phyloP scores from a whole-genome alignment of 2,888 invertebrate species.

The Sphaeridia pumilis region DNA sequence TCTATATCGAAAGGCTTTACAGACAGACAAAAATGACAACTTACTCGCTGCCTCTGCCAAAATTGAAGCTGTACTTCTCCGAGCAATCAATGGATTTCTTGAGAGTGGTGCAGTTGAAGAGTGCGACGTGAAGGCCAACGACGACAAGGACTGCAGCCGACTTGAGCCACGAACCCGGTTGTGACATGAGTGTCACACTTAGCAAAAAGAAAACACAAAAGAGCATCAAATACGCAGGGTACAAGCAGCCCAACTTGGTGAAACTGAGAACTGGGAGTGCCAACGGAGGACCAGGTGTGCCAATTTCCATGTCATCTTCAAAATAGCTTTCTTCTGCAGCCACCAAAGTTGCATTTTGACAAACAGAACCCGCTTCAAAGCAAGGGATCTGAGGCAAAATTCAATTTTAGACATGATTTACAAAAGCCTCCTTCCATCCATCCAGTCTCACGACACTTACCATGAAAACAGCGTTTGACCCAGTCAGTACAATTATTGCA shows the following conservation, averaged over 20 bases:
- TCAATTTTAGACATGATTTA: background rate
- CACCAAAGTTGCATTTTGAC: constrained; percentile 17
- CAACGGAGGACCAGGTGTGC: constrained; percentile 27
- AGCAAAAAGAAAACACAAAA: constrained; percentile 57
- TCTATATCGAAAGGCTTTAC: too few species aligned
- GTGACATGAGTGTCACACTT: constrained; percentile 57
- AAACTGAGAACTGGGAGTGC: constrained; percentile 29
- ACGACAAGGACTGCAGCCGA: constrained; percentile 52
- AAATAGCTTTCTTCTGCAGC: too few species aligned
- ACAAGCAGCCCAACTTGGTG: constrained; percentile 44
- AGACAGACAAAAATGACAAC: too few species aligned
- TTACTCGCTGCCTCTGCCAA: constrained; percentile 40
- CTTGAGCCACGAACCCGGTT: constrained; percentile 58
- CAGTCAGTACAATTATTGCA: constrained; percentile 48
- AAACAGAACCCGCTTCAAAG: constrained; percentile 23
- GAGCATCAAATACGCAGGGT: constrained; percentile 62
- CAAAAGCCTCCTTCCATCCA: background rate
- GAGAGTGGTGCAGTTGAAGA: constrained; percentile 28
- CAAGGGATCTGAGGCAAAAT: constrained; percentile 29
- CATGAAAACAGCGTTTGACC: constrained; percentile 51
- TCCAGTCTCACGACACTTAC: too few species aligned
- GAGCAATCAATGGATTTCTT: constrained; percentile 31
- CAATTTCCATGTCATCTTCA: constrained; percentile 9
- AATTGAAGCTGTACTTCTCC: constrained; percentile 37
- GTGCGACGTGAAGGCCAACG: constrained; percentile 43